Evolutionary conservation across 1,140 invertebrate species (phyloP).

Genomic region (Diachasmimorpha longicaudata): DNA sequence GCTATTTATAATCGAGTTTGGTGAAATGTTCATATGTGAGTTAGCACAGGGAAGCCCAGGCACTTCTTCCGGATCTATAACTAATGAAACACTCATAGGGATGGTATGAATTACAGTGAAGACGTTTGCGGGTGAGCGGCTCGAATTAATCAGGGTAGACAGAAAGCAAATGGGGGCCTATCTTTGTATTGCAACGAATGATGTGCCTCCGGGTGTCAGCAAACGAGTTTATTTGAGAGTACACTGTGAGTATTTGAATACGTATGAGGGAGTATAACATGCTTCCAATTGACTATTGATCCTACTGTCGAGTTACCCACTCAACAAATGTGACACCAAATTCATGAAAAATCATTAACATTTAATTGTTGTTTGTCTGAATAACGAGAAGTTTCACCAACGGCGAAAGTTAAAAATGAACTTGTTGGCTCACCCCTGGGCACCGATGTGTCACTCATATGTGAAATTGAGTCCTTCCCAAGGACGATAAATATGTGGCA

Average conservation of each 20-base stretch:
- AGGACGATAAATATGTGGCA: conserved; percentile 68
- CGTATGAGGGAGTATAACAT: background rate
- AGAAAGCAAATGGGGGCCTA: conserved; percentile 77
- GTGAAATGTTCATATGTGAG: background rate
- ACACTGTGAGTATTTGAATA: conserved; percentile 72
- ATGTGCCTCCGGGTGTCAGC: conserved; percentile 77
- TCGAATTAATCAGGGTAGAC: conserved; percentile 71
- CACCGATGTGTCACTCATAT: conserved; percentile 63
- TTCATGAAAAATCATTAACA: background rate
- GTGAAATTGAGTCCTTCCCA: conserved; percentile 68
- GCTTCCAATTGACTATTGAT: background rate
- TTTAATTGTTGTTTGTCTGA: background rate
- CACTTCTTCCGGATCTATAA: background rate
- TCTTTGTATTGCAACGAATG: conserved; percentile 77
- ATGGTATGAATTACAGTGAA: conserved; percentile 57
- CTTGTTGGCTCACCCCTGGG: conserved; percentile 63
- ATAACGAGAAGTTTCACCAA: conserved; percentile 59
- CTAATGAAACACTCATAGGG: background rate
- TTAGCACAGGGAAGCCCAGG: background rate
- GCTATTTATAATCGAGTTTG: background rate
- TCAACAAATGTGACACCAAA: background rate
- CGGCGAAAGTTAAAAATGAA: conserved; percentile 63
- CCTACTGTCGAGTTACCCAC: background rate
- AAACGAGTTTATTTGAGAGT: conserved; percentile 77
- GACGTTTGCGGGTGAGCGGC: conserved; percentile 67